Percentiles rank a stretch among this genome's conserved stretches.
These are phyloP conservation scores for Misgurnus mizolepis DNA, from an alignment of 2,113 vertebrate genomes.

Conservation along the genomic window DNA sequence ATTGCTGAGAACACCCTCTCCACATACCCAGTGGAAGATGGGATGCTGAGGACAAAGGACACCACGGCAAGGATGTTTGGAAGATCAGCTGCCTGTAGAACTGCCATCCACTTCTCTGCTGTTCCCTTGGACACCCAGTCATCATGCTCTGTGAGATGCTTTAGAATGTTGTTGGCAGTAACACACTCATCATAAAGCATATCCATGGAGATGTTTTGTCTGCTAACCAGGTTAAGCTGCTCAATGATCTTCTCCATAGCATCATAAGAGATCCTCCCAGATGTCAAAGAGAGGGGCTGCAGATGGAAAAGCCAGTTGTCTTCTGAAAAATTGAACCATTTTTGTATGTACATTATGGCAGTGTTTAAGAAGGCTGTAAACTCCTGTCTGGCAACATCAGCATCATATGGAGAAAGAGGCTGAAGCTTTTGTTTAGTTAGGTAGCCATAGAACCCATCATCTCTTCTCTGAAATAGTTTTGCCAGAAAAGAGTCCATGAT, in stretches of 20 bases:
- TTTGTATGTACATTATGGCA: conserved; percentile 38
- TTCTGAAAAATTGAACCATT: conserved; percentile 47
- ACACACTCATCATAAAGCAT: conserved; percentile 27
- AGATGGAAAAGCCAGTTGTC: conserved; percentile 44
- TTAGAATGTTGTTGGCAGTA: conserved; percentile 40
- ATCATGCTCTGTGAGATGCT: conserved; percentile 24
- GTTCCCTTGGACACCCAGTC: conserved; percentile 41
- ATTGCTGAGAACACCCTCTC: conserved; percentile 47
- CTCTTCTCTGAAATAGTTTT: not conserved
- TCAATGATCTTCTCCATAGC: conserved; percentile 25
- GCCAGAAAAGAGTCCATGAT: too few species aligned
- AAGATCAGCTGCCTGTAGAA: conserved; percentile 40
- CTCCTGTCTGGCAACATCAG: conserved; percentile 5
- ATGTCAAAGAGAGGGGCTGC: conserved; percentile 37
- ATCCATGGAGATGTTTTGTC: conserved; percentile 31
- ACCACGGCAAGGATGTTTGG: conserved; percentile 43
- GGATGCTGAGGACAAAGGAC: conserved; percentile 40
- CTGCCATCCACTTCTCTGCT: conserved; percentile 33
- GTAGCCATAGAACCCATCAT: conserved; percentile 45
- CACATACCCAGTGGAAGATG: conserved; percentile 47
- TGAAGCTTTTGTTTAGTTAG: conserved; percentile 41
- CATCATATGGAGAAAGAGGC: conserved; percentile 15
- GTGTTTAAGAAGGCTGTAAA: conserved; percentile 36
- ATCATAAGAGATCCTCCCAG: conserved; percentile 2
- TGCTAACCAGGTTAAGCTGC: conserved; percentile 19